Percentiles rank a stretch among this genome's conserved stretches.
Evolutionary conservation across 2,113 vertebrate genomes (phyloP).

Genomic region (Meleagris gallopavo): DNA sequence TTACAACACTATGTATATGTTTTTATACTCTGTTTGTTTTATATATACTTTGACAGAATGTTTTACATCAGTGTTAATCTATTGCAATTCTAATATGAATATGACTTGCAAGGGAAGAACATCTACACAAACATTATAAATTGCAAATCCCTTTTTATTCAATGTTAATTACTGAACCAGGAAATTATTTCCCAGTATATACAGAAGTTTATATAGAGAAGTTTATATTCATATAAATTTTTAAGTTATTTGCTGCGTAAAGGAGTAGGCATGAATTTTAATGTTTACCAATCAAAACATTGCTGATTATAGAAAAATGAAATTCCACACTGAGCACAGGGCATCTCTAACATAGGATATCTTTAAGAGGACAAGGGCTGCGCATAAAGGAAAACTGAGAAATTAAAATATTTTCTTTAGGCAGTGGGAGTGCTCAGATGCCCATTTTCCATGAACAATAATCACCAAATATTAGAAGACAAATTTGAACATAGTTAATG

Average conservation of each 20-base stretch:
- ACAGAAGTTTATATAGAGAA: background rate
- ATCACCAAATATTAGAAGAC: background rate
- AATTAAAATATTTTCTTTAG: background rate
- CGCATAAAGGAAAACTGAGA: background rate
- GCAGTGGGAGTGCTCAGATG: background rate
- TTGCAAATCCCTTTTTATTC: background rate
- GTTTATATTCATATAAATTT: background rate
- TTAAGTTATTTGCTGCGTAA: background rate
- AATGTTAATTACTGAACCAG: background rate
- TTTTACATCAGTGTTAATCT: background rate
- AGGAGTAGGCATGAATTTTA: background rate
- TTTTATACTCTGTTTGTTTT: background rate
- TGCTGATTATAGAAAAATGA: background rate
- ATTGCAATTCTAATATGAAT: background rate
- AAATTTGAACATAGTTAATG: background rate
- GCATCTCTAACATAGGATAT: background rate
- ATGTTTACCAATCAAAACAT: background rate
- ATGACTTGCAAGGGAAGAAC: background rate
- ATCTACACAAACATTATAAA: background rate
- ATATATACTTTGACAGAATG: background rate
- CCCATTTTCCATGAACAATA: background rate
- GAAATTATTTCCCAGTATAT: background rate
- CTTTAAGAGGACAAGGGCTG: background rate
- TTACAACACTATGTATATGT: background rate
- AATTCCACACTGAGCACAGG: background rate